Conservation (phyloP, 1,140 invertebrate genomes). For the Notospermus geniculatus region DNA sequence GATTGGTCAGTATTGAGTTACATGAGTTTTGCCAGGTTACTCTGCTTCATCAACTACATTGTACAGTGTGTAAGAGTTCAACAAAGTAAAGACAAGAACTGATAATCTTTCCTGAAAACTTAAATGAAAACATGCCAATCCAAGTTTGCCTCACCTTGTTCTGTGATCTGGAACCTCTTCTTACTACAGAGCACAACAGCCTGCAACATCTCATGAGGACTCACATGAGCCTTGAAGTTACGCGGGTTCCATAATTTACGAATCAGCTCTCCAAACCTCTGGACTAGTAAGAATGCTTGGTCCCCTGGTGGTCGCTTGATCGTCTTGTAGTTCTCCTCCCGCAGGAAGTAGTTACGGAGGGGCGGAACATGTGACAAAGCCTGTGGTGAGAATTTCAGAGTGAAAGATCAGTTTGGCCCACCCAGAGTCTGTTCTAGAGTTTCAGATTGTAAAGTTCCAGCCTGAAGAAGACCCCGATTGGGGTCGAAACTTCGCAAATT, state of each 20-base stretch:
- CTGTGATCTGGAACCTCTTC: conserved; percentile 97
- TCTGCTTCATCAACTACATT: conserved; percentile 1
- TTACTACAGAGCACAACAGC: conserved; percentile 97
- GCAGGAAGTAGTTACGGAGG: conserved; percentile 89
- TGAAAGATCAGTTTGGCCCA: conserved; percentile 16
- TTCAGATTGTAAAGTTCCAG: no score
- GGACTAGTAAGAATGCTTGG: conserved; percentile 77
- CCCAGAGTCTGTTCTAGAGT: no score
- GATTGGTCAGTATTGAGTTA: no score
- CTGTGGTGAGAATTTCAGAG: conserved; percentile 56
- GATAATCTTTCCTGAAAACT: background rate
- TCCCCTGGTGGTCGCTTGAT: conserved; percentile 86
- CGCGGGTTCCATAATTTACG: conserved; percentile 98
- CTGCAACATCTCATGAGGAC: conserved; percentile 99
- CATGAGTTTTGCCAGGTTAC: no score
- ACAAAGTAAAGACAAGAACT: no score
- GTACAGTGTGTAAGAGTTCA: no score
- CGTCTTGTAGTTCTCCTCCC: conserved; percentile 86
- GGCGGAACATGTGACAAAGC: conserved; percentile 92
- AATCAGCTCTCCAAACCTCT: conserved; percentile 95
- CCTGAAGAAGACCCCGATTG: no score
- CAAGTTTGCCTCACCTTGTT: conserved; percentile 78
- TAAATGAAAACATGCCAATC: background rate
- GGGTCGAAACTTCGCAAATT: no score
- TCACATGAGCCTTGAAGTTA: conserved; percentile 99